These are phyloP conservation scores for Rhea americana DNA, from an alignment of 2,113 vertebrate species.

Conservation along the genomic window DNA sequence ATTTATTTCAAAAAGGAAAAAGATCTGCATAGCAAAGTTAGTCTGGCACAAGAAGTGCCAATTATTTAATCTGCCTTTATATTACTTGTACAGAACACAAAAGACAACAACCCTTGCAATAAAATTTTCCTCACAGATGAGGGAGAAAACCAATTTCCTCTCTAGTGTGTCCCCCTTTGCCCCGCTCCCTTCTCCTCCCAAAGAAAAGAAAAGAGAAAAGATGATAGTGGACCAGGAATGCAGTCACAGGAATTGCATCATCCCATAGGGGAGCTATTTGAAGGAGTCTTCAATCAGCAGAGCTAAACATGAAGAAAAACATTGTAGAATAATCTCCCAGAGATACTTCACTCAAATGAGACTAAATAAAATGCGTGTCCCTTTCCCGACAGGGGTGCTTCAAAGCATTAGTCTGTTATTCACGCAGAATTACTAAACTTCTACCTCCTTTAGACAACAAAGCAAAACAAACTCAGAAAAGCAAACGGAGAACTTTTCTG, in stretches of 20 bases:
- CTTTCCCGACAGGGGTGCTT: not conserved
- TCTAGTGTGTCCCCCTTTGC: not conserved
- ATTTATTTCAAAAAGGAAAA: not conserved
- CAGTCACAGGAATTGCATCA: conserved; percentile 39
- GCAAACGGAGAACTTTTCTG: not conserved
- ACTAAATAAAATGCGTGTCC: not conserved
- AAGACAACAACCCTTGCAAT: not conserved
- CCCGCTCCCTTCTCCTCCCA: not conserved
- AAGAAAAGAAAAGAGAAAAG: not conserved
- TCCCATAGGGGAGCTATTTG: conserved; percentile 40
- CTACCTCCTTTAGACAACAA: not conserved
- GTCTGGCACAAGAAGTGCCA: not conserved
- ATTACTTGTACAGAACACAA: not conserved
- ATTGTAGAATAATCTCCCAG: conserved; percentile 16
- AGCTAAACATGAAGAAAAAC: conserved; percentile 32
- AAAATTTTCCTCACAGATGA: not conserved
- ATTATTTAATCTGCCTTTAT: not conserved
- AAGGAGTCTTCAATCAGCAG: conserved; percentile 28
- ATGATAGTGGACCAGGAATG: not conserved
- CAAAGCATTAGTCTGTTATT: conserved; percentile 16
- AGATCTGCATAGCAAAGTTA: not conserved
- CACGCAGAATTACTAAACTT: not conserved
- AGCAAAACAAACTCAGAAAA: not conserved
- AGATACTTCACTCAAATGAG: conserved; percentile 11
- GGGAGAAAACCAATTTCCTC: not conserved